Base-by-base conservation (phyloP, 2,113 vertebrate genomes). In the Alethe diademata region DNA sequence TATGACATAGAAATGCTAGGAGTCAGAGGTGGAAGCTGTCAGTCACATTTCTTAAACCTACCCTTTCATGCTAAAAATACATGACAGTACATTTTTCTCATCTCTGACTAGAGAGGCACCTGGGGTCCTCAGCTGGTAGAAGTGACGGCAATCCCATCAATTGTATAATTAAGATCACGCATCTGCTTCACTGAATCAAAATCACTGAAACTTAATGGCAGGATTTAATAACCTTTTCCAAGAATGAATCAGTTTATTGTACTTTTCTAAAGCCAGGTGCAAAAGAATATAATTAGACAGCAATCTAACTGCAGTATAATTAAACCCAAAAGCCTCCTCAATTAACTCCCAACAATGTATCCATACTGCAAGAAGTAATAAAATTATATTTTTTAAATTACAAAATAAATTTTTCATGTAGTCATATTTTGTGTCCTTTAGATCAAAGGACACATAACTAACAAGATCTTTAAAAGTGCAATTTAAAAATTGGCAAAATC, bases 21-120 rank as follows among this genome's bases (percentile, higher is more conserved):
- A 93, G 79, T 93, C 82, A 96, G 92, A 94, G 91, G 88, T 81
- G 65, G 94, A 96, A 96, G 73, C 45, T 90, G 75, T 95, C 92
- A 96, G 60, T 92, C 61, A 92, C 50, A 73, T 47, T 90, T 83
- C 78, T 93, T 81, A 89, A 97, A 89, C 38, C 83, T 89, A 93
- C 86, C 88, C 56, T 93, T 92, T 88, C 48, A 71, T 6, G 48
- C 83, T 92, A 92, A 95, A 96, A 95, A 95, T 97, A 96, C 53
- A 86, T 0, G 9, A 83, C 79, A 64, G 80, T 75, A 89, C 51
- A 40, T 89, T 70, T 88, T 80, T 88, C 60, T 88, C 17, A 76
- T 80, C 78, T 80, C 78, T 82, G 78, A 95, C 86, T 54, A 92
- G 72, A 91, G 54, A 95, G 71, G 75, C 78, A 92, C 67, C 84